Evolutionary conservation across 1,140 invertebrate genomes (phyloP).

Genomic region (Drosophila lacertosa): DNA sequence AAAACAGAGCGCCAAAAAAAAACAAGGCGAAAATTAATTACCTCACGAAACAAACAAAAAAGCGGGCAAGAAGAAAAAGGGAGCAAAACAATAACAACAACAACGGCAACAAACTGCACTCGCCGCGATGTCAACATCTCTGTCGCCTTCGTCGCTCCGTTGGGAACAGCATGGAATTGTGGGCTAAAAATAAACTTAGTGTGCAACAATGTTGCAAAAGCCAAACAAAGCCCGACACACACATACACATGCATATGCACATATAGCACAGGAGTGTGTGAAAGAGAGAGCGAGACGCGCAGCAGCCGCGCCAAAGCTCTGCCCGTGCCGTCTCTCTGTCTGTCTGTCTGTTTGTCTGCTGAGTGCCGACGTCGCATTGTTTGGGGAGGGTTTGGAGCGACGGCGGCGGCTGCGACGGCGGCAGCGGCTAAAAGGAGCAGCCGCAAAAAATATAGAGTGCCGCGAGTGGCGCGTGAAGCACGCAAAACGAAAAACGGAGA

Average conservation of each 20-base stretch:
- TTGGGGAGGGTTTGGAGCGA: slow-evolving; percentile 57
- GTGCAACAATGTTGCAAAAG: slow-evolving; percentile 77
- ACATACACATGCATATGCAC: neutral
- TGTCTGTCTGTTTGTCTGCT: slow-evolving; percentile 44
- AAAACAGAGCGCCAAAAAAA: slow-evolving; percentile 5
- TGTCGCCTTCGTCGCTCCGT: slow-evolving; percentile 23
- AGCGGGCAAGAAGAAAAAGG: slow-evolving; percentile 10
- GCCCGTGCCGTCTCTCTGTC: slow-evolving; percentile 25
- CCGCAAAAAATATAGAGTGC: slow-evolving; percentile 62
- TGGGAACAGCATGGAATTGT: slow-evolving; percentile 70
- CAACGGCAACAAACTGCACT: slow-evolving; percentile 43
- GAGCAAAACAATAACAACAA: slow-evolving; percentile 28
- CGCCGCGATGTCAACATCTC: slow-evolving; percentile 55
- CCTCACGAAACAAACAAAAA: slow-evolving; percentile 62
- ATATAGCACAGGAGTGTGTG: slow-evolving; percentile 1
- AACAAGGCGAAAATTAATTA: slow-evolving; percentile 74
- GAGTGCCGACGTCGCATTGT: slow-evolving; percentile 66
- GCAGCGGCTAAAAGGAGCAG: slow-evolving; percentile 64
- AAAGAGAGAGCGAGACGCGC: neutral
- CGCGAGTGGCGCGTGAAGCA: slow-evolving; percentile 66
- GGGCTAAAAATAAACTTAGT: slow-evolving; percentile 72
- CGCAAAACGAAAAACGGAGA: slow-evolving; percentile 48
- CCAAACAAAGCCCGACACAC: slow-evolving; percentile 61
- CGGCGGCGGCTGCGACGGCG: slow-evolving; percentile 7
- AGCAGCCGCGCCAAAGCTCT: slow-evolving; percentile 22